Evolutionary conservation across 1,140 invertebrate species (phyloP).

Genomic region (Bombus confusus): DNA sequence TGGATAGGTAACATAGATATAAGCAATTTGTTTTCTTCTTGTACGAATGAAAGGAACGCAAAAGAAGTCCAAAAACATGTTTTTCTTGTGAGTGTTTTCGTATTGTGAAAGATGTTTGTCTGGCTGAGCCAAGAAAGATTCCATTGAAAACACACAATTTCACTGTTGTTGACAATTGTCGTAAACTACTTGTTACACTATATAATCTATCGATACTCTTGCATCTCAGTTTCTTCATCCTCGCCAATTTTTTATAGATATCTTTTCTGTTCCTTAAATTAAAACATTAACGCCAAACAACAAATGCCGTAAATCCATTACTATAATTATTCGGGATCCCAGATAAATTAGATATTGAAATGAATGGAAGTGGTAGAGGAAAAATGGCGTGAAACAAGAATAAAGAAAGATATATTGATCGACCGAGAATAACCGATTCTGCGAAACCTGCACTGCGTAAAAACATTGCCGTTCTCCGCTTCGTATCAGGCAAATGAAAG

Average conservation of each 20-base stretch:
- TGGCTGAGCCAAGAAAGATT: not conserved
- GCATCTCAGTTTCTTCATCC: too few species aligned
- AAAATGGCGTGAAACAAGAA: not conserved
- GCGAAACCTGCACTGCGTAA: conserved; percentile 15
- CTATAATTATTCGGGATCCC: not conserved
- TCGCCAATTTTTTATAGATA: too few species aligned
- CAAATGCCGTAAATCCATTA: not conserved
- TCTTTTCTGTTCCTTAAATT: too few species aligned
- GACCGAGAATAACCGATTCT: conserved; percentile 36
- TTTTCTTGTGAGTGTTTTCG: not conserved
- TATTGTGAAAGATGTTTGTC: not conserved
- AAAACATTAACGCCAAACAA: not conserved
- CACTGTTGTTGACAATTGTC: not conserved
- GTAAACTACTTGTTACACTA: not conserved
- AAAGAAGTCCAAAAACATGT: not conserved
- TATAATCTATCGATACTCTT: too few species aligned
- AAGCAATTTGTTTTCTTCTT: not conserved
- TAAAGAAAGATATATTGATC: conserved; percentile 7
- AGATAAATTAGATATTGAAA: not conserved
- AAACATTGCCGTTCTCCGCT: not conserved
- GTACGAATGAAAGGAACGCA: not conserved
- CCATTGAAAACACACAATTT: not conserved
- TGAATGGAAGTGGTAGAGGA: not conserved
- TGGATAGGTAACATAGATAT: not conserved
- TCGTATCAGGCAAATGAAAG: conserved; percentile 31